Evolutionary conservation across 1,140 invertebrate species (phyloP).

Genomic region (Penaeus japonicus): DNA sequence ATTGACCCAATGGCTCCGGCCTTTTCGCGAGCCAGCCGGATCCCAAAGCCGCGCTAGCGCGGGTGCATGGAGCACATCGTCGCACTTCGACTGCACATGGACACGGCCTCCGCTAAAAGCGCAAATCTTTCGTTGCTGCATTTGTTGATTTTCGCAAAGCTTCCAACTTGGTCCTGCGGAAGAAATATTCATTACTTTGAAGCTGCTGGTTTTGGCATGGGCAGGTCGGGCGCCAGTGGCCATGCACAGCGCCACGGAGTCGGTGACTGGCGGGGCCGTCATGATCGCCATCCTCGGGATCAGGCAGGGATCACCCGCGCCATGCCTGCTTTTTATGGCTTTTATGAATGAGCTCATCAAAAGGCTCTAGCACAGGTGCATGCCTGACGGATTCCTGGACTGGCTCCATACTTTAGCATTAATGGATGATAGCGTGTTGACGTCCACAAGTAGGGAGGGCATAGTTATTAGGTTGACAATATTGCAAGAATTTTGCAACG

Average conservation of each 20-base stretch:
- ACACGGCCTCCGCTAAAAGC: background rate
- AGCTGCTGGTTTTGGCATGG: background rate
- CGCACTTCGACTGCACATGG: background rate
- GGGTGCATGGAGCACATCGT: background rate
- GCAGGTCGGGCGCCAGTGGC: background rate
- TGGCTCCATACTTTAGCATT: background rate
- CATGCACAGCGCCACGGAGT: background rate
- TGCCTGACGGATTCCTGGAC: background rate
- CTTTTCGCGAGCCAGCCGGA: no score
- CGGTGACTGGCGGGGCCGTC: no score
- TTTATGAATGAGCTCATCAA: constrained; percentile 17
- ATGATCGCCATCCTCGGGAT: background rate
- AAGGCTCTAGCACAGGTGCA: background rate
- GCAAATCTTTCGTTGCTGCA: background rate
- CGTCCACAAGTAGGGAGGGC: no score
- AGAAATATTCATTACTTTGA: background rate
- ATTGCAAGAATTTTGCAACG: no score
- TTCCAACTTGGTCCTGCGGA: background rate
- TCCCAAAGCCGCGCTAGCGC: no score
- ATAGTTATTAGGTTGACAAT: no score
- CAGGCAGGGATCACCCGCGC: background rate
- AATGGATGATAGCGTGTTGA: no score
- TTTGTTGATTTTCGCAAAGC: constrained; percentile 4
- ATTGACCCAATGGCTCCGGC: no score
- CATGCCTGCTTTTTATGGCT: background rate